Percentiles rank a stretch among this genome's conserved stretches.
Conservation (phyloP, 2,797 vertebrate species). For the Danionella dracula region DNA sequence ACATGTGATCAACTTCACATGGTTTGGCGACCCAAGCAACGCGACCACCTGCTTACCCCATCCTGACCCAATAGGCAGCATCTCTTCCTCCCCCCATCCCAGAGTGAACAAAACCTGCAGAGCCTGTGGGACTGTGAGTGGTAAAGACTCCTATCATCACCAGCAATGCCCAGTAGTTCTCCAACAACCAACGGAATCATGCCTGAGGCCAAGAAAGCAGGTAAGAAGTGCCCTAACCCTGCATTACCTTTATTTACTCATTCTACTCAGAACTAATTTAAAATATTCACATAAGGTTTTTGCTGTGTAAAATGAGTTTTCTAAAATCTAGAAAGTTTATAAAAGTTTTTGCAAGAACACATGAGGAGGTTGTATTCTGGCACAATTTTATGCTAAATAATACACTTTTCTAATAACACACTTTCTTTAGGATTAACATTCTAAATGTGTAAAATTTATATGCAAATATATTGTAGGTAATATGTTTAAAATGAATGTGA, state of each 20-base stretch:
- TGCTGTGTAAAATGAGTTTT: no score
- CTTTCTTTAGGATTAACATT: no score
- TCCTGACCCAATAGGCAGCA: background rate
- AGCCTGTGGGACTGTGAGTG: background rate
- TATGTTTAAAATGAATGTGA: no score
- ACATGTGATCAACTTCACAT: constrained; percentile 17
- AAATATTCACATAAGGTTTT: no score
- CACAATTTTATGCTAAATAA: no score
- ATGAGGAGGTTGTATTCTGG: no score
- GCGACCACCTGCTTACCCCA: constrained; percentile 12
- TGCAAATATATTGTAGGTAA: no score
- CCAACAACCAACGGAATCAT: constrained; percentile 50
- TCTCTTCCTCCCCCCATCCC: constrained; percentile 22
- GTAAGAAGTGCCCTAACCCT: constrained; percentile 49
- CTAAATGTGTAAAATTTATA: no score
- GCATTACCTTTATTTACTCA: background rate
- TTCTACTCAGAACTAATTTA: background rate
- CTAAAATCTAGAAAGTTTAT: no score
- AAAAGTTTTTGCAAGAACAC: no score
- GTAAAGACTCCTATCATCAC: constrained; percentile 11
- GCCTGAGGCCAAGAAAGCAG: constrained; percentile 63
- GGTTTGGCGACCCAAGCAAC: constrained; percentile 53
- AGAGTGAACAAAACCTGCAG: constrained; percentile 58
- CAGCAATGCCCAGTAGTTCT: constrained; percentile 30
- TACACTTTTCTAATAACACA: no score